phyloP scores from a whole-genome alignment of 2,888 invertebrate genomes.

The Aspidapion aeneum region DNA sequence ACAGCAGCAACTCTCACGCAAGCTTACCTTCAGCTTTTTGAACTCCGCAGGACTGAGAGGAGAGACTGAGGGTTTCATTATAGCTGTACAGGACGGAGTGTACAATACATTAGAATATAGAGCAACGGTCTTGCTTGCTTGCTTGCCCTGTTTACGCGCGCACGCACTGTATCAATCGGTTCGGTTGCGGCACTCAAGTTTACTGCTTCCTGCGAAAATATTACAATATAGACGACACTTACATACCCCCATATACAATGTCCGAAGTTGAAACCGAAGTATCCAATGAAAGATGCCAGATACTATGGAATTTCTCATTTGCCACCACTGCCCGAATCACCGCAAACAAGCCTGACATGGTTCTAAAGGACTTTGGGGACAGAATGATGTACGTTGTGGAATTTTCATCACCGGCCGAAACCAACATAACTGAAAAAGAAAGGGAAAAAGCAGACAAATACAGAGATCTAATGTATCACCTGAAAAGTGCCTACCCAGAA shows the following conservation, averaged over 20 bases:
- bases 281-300: slow-evolving; percentile 6
- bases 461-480: not conserved
- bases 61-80: not conserved
- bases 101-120: no score
- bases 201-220: not conserved
- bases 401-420: slow-evolving; percentile 1
- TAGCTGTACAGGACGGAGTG: not conserved
- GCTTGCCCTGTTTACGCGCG: no score
- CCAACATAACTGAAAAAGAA: slow-evolving; percentile 1
- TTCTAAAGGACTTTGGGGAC: not conserved
- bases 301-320: slow-evolving; percentile 4
- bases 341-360: slow-evolving; percentile 8
- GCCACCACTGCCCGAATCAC: not conserved
- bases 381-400: slow-evolving; percentile 5
- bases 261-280: not conserved
- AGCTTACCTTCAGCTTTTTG: not conserved
- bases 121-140: no score
- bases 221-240: not conserved
- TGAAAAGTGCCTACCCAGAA: not conserved
- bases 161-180: no score
- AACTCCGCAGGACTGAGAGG: not conserved
- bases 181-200: no score
- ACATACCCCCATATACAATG: not conserved
- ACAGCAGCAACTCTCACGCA: not conserved
- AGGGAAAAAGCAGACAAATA: slow-evolving; percentile 1